Base-by-base conservation (phyloP, 64 coral and sea anemone species). In the Catalaphyllia jardinei region DNA sequence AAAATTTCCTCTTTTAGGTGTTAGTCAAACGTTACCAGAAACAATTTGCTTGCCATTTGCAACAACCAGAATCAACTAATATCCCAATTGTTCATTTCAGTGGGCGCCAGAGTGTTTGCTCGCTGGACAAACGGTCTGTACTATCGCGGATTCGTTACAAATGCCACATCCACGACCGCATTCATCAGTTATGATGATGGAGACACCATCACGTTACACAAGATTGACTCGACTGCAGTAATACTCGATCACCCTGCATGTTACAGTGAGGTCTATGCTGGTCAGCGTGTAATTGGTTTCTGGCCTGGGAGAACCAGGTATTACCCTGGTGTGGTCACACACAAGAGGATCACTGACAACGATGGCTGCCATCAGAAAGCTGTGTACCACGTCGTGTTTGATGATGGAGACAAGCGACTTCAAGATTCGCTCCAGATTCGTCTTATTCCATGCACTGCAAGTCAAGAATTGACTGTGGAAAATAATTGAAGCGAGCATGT, bases 151-250 rank as follows among this genome's bases (percentile, higher is more conserved):
- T 77, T 38, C 31, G 89, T 94, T 28, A 84, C 87, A 62, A 42
- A 76, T 65, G 84, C 54, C 0, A 84, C 80, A 28, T 76, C 71
- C 31, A 42, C 73, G 18, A 92, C 80, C 29, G 80, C 92, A 24
- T 86, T 92, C 30, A 82, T 95, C 60, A 83, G 76, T 24, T 95
- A 88, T 78, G 89, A 95, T 62, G 94, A 95, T 75, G 94, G 94
- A 29, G 86, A 95, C 67, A 77, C 77, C 51, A 83, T 92, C 38
- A 55, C 89, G 8, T 89, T 92, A 33, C 31, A 60, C 15, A 55
- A 54, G 75, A 80, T 62, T 71, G 94, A 95, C 28, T 8, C 64
- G 10, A 75, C 72, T 27, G 18, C 89, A 16, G 72, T 95, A 29
- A 80, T 95, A 39, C 67, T 95, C 2, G 94, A 95, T 69, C 42